Base-by-base conservation (phyloP, 2,888 invertebrate genomes). In the Thyatira batis region DNA sequence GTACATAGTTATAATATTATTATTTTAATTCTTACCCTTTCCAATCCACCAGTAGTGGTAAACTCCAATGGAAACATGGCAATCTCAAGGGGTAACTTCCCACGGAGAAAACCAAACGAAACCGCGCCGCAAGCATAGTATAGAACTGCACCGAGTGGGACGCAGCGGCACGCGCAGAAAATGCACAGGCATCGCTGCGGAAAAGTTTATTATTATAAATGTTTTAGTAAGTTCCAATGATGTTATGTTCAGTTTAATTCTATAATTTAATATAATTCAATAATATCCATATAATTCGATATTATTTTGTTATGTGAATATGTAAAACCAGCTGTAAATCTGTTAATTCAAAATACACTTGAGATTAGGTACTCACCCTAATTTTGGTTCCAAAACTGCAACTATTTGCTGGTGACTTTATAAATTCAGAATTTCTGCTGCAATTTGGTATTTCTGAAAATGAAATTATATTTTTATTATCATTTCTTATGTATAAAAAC, bases 31-130 rank as follows among this genome's bases (percentile, higher is more conserved):
- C 83, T 88, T 51, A 94, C 95, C 25, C 66, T 63, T 54, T 94
- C 94, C 27, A 95, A 93, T 1, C 95, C 95, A 0, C 95, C 95
- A 0, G 93, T 94, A 0, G 94, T 94, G 5, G 95, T 95, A 67
- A 95, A 95, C 74, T 95, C 95, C 58, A 95, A 71, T 0, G 95
- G 95, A 70, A 95, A 95, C 83, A 95, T 87, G 20, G 94, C 74
- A 56, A 93, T 86, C 45, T 94, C 94, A 2, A 93, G 78, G 0
- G 92, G 73, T 1, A 86, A 78, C 54, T 92, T 85, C 6, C 84
- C 78, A 48, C 95, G 85, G 1, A 92, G 82, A 13, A 93, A 84
- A 1, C 95, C 95, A 66, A 95, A 95, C 20, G 90, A 75, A 0
- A 94, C 61, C 45, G 94, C 92, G 0, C 95, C 95, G 33, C 92